A percentile compares a stretch with the other conserved stretches of the same genome.
Evolutionary conservation across 2,797 vertebrate genomes (phyloP).

Genomic region (Adrianichthys oophorus): DNA sequence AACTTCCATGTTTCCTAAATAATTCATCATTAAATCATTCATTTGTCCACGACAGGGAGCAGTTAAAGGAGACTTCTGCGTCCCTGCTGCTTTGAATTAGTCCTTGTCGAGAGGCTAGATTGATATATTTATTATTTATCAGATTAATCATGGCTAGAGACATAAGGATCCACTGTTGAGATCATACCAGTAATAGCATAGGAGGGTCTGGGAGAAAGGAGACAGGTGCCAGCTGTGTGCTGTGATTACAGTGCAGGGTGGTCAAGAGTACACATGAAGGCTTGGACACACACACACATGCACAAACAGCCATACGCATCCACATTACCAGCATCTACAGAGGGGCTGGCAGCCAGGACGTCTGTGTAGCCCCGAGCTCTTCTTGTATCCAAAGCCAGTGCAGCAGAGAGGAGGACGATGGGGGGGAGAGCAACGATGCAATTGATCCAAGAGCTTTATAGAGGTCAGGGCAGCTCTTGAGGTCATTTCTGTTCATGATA

Average conservation of each 20-base stretch:
- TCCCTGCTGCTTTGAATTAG: slow-evolving; percentile 99
- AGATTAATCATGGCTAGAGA: slow-evolving; percentile 98
- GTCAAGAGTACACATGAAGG: slow-evolving; percentile 72
- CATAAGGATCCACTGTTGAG: slow-evolving; percentile 86
- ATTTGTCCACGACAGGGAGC: slow-evolving; percentile 93
- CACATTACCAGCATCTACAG: slow-evolving; percentile 50
- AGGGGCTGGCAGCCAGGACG: slow-evolving; percentile 39
- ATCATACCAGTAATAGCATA: slow-evolving; percentile 73
- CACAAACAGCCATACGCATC: slow-evolving; percentile 24
- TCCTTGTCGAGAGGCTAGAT: slow-evolving; percentile 99
- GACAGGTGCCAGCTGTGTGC: slow-evolving; percentile 73
- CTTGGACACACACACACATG: slow-evolving; percentile 39
- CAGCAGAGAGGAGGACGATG: slow-evolving; percentile 38
- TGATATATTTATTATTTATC: slow-evolving; percentile 99
- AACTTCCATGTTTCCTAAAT: slow-evolving; percentile 97
- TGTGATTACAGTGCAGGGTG: slow-evolving; percentile 76
- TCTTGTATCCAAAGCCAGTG: slow-evolving; percentile 67
- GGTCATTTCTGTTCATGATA: slow-evolving; percentile 84
- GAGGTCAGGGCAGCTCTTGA: slow-evolving; percentile 72
- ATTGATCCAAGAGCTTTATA: slow-evolving; percentile 75
- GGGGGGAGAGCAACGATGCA: slow-evolving; percentile 55
- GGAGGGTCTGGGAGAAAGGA: slow-evolving; percentile 33
- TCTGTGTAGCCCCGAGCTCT: slow-evolving; percentile 65
- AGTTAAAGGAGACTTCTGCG: slow-evolving; percentile 90
- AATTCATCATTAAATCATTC: slow-evolving; percentile 99